Base-by-base conservation (phyloP, 2,113 vertebrate genomes). In the Pipa parva region DNA sequence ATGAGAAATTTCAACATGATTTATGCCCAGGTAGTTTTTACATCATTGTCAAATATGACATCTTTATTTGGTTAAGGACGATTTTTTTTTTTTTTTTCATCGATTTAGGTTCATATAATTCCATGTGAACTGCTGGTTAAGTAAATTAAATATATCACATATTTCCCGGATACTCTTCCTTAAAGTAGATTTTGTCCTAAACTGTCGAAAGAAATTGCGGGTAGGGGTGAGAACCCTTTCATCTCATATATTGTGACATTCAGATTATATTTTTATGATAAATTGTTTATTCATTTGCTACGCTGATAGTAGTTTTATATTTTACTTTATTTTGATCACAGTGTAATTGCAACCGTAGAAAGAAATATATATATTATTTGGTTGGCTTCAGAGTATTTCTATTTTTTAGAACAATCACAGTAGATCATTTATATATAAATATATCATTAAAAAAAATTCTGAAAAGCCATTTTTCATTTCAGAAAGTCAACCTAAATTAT, bases 231-330 rank as follows among this genome's bases (percentile, higher is more conserved):
- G n/a, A n/a, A n/a, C n/a, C n/a, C n/a, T n/a, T n/a, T n/a, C n/a
- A n/a, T n/a, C 17, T 72, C 66, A 77, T 79, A 73, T 73, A 79
- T 74, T 85, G 80, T 83, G 79, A 70, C 75, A 72, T 86, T 82
- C 74, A 37, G 72, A 59, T 71, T 71, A 28, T 78, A 46, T 65
- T 78, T 80, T 59, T 81, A 75, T 72, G 77, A 57, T 24, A 15
- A 29, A 18, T 71, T 24, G 10, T 71, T 71, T 71, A 58, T 71
- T 64, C 63, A 75, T 63, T 76, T 77, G 70, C 75, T 70, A 77
- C 70, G 72, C 26, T 59, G 73, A 74, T 75, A 63, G 63, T 71
- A 74, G 63, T 37, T 72, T 78, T 76, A 57, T 78, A 67, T 50
- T 77, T 77, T 54, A 36, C 61, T 74, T 72, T 63, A 1, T 22